Evolutionary conservation across 2,113 vertebrate species (phyloP), one percentile per base, ranked within the genome.

Genomic region (Amphiprion ocellaris): DNA sequence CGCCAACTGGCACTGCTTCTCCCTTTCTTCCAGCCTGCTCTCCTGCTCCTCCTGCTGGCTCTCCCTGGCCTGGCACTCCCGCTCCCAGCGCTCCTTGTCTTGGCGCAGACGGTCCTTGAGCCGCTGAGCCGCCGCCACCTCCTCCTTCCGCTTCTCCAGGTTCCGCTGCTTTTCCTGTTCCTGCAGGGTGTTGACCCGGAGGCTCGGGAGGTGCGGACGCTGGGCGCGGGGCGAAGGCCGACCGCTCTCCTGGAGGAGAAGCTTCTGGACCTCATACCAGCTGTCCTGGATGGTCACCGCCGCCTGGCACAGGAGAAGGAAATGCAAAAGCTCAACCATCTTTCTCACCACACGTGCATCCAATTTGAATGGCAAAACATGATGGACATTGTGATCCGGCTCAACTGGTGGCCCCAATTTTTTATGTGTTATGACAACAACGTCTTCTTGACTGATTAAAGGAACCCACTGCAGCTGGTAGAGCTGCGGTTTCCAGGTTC

Each of bases 161-260:
- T 97, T 97, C 1, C 98, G 89, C 75, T 97, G 96, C 46, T 97
- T 96, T 89, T 99, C 98, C 92, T 98, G 98, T 82, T 97, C 97
- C 41, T 97, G 96, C 26, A 99, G 89, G 75, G 95, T 85, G 33
- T 89, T 96, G 30, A 93, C 95, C 0, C 96, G 93, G 62, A 95
- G 79, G 47, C 94, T 93, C 2, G 73, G 56, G 11, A 81, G 83
- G 73, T 89, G 81, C 37, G 68, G 6, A 0, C 69, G 85, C 41
- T 61, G 87, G 11, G 76, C 16, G 0, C 75, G 85, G 10, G 83
- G 91, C 17, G 88, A 92, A 0, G 79, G 79, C 65, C 92, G 92
- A 61, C 96, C 95, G 0, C 56, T 94, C 66, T 97, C 96, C 52
- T 90, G 95, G 4, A 97, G 94, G 1, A 96, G 84, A 55, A 97